A percentile compares a stretch with the other conserved stretches of the same genome.
Evolutionary conservation across 2,113 vertebrate species (phyloP).

Genomic region (Oceanodroma tethys): DNA sequence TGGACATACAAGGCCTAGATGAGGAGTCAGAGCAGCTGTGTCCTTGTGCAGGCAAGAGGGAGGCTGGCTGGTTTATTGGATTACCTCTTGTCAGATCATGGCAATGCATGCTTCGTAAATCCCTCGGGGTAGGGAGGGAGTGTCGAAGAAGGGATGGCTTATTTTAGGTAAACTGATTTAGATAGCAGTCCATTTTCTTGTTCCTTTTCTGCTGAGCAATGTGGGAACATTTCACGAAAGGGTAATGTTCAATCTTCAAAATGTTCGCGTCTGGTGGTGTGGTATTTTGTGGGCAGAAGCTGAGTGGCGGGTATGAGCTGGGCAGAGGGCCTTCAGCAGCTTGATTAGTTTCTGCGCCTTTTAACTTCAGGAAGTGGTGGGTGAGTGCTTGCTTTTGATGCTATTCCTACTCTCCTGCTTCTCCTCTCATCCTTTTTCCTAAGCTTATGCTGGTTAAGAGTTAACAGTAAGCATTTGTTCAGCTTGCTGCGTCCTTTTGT

Average conservation of each 20-base stretch:
- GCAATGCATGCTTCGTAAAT: conserved; percentile 44
- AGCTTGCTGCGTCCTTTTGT: neutral
- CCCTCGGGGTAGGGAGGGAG: neutral
- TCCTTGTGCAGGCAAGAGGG: conserved; percentile 8
- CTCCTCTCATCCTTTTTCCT: neutral
- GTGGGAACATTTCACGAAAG: neutral
- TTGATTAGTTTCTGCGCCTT: neutral
- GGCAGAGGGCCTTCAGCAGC: neutral
- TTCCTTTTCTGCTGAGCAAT: neutral
- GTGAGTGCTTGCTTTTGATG: neutral
- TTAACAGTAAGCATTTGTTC: neutral
- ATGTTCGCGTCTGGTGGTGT: accelerated
- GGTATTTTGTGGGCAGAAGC: neutral
- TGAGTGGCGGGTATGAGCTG: neutral
- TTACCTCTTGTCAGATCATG: conserved; percentile 51
- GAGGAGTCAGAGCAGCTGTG: conserved; percentile 52
- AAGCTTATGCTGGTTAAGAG: accelerated
- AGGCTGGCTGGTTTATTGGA: conserved; percentile 38
- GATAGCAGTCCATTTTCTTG: neutral
- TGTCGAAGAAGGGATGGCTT: neutral
- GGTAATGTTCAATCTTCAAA: accelerated
- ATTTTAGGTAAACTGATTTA: conserved; percentile 55
- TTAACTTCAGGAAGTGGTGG: neutral
- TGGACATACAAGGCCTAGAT: neutral
- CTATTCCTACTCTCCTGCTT: neutral